Conservation (phyloP, 2,113 vertebrate species). For the Sinosuthora webbiana region DNA sequence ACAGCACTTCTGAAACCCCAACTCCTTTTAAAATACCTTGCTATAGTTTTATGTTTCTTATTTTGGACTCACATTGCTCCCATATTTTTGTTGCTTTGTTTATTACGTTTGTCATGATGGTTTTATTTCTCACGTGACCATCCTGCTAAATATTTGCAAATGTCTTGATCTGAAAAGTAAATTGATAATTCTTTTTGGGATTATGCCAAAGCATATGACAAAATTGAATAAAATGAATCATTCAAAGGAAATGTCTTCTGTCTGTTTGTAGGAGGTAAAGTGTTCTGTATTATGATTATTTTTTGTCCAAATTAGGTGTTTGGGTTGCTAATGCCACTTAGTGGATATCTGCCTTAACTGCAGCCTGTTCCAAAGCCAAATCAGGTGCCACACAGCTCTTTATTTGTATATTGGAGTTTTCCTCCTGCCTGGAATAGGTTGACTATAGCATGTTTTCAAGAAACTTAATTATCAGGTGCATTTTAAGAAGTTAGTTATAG, state of each 20-base stretch:
- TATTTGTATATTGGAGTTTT: background rate
- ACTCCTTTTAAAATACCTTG: background rate
- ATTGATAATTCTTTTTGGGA: background rate
- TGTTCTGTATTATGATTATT: background rate
- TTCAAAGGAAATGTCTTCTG: background rate
- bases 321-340: slow-evolving; percentile 63
- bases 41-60: background rate
- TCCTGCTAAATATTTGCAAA: background rate
- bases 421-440: background rate
- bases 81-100: background rate
- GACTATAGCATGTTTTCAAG: background rate
- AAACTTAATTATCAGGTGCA: background rate
- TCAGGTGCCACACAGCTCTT: background rate
- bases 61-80: background rate
- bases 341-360: slow-evolving; percentile 63
- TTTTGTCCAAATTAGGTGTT: background rate
- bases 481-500: background rate
- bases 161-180: background rate
- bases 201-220: background rate
- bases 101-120: background rate
- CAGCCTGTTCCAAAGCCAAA: slow-evolving; percentile 6
- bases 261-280: background rate
- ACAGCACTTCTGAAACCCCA: background rate
- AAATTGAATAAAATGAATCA: background rate
- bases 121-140: background rate